Conservation (phyloP, 2,797 vertebrate genomes). For the Corythornis leucogaster region DNA sequence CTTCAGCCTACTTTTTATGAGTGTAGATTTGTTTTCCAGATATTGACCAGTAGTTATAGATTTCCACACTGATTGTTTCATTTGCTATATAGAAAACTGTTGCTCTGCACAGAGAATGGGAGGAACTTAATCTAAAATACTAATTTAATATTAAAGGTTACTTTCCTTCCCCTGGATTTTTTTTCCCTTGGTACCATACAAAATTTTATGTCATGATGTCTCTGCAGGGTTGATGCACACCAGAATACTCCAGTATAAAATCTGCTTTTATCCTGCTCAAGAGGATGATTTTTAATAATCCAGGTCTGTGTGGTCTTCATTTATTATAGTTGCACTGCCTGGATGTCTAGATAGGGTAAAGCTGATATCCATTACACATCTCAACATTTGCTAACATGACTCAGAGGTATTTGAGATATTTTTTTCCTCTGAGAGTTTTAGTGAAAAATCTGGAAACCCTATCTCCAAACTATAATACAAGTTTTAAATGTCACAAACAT, state of each 20-base stretch:
- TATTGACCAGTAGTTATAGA: background rate
- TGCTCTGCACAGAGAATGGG: background rate
- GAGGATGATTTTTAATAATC: background rate
- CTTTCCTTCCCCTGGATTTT: background rate
- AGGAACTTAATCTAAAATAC: background rate
- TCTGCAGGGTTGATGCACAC: background rate
- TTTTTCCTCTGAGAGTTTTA: background rate
- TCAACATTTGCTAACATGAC: background rate
- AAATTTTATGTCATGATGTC: background rate
- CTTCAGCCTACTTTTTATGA: background rate
- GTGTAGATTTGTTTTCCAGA: background rate
- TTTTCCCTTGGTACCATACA: background rate
- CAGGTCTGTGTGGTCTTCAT: conserved; percentile 15
- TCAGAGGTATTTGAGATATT: background rate
- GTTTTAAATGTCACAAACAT: background rate
- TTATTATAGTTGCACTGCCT: background rate
- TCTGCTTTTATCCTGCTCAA: background rate
- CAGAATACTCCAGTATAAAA: background rate
- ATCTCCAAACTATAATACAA: background rate
- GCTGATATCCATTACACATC: background rate
- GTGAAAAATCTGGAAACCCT: conserved; percentile 17
- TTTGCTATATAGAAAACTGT: background rate
- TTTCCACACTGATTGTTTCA: background rate
- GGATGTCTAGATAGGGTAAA: background rate
- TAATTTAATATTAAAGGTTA: background rate